These are phyloP conservation scores for Acanthoscelides obtectus DNA, from an alignment of 2,888 invertebrate genomes.

Conservation along the genomic window DNA sequence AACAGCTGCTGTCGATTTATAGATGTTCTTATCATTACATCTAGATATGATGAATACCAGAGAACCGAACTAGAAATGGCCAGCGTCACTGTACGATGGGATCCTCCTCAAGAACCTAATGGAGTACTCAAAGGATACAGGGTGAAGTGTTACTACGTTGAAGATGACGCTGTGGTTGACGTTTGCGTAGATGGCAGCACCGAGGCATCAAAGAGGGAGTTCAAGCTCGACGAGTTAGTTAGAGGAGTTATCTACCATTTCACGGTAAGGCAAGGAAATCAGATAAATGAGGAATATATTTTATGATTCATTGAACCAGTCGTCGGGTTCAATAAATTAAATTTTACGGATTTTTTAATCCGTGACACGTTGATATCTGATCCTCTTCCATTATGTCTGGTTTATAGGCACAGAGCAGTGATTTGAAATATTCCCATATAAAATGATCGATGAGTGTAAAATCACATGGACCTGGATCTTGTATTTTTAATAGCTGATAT, in stretches of 20 bases:
- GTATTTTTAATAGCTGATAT: no score
- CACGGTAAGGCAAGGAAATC: constrained; percentile 47
- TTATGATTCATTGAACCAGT: constrained; percentile 1
- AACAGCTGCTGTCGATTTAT: no score
- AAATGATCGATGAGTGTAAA: no score
- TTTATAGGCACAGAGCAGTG: no score
- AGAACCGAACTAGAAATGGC: constrained; percentile 18
- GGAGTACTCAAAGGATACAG: constrained; percentile 72
- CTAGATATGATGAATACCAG: constrained; percentile 26
- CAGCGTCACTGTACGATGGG: constrained; percentile 70
- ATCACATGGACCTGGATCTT: no score
- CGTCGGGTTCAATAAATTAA: no score
- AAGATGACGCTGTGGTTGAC: constrained; percentile 45
- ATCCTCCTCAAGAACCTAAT: constrained; percentile 66
- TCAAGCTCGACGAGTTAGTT: constrained; percentile 54
- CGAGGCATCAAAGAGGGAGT: constrained; percentile 53
- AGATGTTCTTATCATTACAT: constrained; percentile 2
- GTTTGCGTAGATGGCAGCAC: constrained; percentile 54
- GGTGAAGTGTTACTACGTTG: constrained; percentile 60
- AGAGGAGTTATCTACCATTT: constrained; percentile 65
- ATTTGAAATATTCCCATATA: no score
- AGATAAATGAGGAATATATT: background rate
- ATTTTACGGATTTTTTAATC: no score
- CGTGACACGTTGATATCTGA: no score
- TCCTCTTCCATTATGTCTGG: no score